Percentiles rank a stretch among this genome's conserved stretches.
Conservation (phyloP, 2,113 vertebrate species). For the Collichthys lucidus region DNA sequence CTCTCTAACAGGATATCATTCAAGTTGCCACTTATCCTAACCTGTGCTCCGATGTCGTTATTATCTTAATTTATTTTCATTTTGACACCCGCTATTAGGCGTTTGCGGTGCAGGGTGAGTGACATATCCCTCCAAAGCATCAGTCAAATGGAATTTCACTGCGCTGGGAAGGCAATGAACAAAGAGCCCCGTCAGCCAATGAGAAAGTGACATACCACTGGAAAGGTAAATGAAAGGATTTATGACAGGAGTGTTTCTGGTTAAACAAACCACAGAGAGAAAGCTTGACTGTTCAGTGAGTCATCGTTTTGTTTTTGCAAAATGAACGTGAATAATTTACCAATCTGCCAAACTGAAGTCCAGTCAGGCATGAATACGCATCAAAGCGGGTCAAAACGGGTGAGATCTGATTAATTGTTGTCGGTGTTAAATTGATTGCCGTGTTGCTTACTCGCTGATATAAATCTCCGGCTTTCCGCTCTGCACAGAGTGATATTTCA, state of each 20-base stretch:
- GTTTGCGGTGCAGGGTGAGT: constrained; percentile 34
- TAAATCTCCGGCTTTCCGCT: constrained; percentile 26
- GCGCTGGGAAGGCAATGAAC: constrained; percentile 4
- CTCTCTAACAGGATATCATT: constrained; percentile 60
- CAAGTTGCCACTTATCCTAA: constrained; percentile 62
- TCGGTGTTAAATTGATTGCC: constrained; percentile 16
- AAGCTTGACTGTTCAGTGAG: constrained; percentile 19
- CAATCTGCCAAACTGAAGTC: constrained; percentile 33
- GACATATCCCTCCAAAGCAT: constrained; percentile 42
- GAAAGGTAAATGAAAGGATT: constrained; percentile 26
- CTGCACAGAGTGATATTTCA: constrained; percentile 8
- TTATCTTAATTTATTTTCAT: constrained; percentile 62
- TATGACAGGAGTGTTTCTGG: not conserved
- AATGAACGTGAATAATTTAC: constrained; percentile 35
- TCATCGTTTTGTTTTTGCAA: constrained; percentile 47
- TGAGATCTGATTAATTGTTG: constrained; percentile 25
- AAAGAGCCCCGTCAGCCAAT: not conserved
- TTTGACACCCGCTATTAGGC: constrained; percentile 58
- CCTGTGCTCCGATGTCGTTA: constrained; percentile 34
- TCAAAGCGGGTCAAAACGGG: constrained; percentile 40
- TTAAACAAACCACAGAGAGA: constrained; percentile 9
- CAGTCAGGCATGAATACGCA: constrained; percentile 22
- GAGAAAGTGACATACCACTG: not conserved
- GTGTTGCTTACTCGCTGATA: constrained; percentile 30
- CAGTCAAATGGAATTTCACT: constrained; percentile 65